Evolutionary conservation across 2,797 vertebrate species (phyloP).

Genomic region (Linurgus olivaceus): DNA sequence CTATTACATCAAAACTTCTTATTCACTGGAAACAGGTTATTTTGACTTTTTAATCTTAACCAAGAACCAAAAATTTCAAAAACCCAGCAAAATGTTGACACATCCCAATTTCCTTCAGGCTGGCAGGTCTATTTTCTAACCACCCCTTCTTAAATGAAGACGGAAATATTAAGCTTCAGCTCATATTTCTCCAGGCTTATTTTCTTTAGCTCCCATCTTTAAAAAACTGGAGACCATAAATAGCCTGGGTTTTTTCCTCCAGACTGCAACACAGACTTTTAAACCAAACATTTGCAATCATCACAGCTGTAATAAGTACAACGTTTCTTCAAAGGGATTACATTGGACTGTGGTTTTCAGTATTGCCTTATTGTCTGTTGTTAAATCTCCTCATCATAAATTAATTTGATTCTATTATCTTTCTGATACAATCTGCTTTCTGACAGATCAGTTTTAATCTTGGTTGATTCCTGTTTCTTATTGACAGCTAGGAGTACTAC

Average conservation of each 20-base stretch:
- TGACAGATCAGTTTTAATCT: conserved; percentile 63
- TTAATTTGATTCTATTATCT: conserved; percentile 63
- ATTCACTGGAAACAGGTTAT: background rate
- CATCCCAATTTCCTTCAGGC: background rate
- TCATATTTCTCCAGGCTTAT: conserved; percentile 20
- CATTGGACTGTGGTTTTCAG: conserved; percentile 57
- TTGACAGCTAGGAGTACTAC: conserved; percentile 37
- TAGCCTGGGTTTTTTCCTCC: background rate
- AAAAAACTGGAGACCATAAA: conserved; percentile 63
- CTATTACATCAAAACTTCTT: background rate
- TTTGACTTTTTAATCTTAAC: conserved; percentile 8
- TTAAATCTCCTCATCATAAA: conserved; percentile 54
- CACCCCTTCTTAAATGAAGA: background rate
- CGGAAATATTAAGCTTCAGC: conserved; percentile 24
- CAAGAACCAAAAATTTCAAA: background rate
- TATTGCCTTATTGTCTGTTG: conserved; percentile 29
- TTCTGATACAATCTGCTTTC: conserved; percentile 48
- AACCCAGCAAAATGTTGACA: background rate
- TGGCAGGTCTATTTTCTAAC: conserved; percentile 11
- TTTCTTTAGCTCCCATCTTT: conserved; percentile 51
- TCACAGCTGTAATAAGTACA: conserved; percentile 52
- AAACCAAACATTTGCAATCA: conserved; percentile 57
- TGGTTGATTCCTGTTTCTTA: conserved; percentile 47
- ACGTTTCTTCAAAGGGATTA: conserved; percentile 50
- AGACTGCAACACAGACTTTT: conserved; percentile 45